Evolutionary conservation across 2,797 vertebrate genomes (phyloP).

Genomic region (Eidolon dupreanum): DNA sequence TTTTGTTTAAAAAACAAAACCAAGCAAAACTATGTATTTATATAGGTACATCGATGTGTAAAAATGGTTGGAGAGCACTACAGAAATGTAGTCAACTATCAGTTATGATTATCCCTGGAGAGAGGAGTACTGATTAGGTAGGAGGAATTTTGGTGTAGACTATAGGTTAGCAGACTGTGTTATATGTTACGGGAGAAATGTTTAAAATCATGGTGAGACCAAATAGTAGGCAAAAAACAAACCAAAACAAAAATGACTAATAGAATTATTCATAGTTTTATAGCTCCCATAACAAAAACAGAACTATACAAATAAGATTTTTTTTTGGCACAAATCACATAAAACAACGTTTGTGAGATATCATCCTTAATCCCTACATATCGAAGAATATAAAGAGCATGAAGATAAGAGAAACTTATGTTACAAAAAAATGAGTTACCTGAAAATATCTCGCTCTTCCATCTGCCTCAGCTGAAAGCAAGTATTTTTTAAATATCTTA

Average conservation of each 20-base stretch:
- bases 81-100: background rate
- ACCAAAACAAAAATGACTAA: no score
- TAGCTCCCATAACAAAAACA: no score
- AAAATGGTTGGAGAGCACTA: background rate
- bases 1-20: background rate
- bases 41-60: background rate
- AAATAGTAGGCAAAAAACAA: no score
- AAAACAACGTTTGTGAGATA: background rate
- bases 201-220: no score
- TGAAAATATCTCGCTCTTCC: background rate
- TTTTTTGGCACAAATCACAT: background rate
- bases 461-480: background rate
- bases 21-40: background rate
- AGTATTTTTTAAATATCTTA: background rate
- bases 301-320: no score
- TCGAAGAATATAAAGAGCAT: background rate
- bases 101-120: background rate
- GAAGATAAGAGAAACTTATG: background rate
- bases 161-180: background rate
- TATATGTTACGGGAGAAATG: no score
- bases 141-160: background rate
- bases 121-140: background rate
- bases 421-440: conserved; percentile 1
- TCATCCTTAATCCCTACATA: background rate
- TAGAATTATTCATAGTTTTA: no score